phyloP scores from a whole-genome alignment of 1,140 invertebrate genomes.

The Zaprionus kolodkinae region DNA sequence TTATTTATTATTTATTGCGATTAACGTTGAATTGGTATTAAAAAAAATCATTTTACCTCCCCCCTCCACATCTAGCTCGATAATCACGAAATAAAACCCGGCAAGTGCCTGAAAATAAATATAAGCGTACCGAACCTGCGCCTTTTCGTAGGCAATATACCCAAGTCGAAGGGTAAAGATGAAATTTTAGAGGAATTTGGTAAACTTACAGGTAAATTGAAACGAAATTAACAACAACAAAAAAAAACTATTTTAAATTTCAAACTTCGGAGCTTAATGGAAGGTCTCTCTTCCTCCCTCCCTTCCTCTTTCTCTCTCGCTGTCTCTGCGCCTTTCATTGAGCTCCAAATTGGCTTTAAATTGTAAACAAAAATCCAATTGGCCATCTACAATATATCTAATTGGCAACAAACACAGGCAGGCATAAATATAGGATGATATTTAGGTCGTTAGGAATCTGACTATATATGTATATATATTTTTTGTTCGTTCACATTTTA shows the following conservation, averaged over 20 bases:
- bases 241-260: constrained; percentile 70
- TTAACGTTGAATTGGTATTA: constrained; percentile 76
- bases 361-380: constrained; percentile 83
- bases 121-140: constrained; percentile 99
- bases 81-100: constrained; percentile 99
- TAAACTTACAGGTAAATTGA: constrained; percentile 98
- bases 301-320: constrained; percentile 1
- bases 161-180: constrained; percentile 99
- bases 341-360: constrained; percentile 73
- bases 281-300: background rate
- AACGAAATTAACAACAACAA: constrained; percentile 87
- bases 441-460: background rate
- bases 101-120: constrained; percentile 99
- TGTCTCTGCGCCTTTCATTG: constrained; percentile 14
- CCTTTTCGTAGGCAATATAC: constrained; percentile 99
- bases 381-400: constrained; percentile 51
- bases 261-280: constrained; percentile 37
- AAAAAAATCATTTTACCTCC: constrained; percentile 82
- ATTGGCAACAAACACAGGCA: constrained; percentile 62
- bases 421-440: background rate
- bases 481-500: constrained; percentile 40
- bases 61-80: constrained; percentile 93
- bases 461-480: constrained; percentile 11
- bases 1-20: constrained; percentile 66
- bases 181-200: constrained; percentile 99